Conservation (phyloP, 1,140 invertebrate genomes). For the Elymnias hypermnestra region DNA sequence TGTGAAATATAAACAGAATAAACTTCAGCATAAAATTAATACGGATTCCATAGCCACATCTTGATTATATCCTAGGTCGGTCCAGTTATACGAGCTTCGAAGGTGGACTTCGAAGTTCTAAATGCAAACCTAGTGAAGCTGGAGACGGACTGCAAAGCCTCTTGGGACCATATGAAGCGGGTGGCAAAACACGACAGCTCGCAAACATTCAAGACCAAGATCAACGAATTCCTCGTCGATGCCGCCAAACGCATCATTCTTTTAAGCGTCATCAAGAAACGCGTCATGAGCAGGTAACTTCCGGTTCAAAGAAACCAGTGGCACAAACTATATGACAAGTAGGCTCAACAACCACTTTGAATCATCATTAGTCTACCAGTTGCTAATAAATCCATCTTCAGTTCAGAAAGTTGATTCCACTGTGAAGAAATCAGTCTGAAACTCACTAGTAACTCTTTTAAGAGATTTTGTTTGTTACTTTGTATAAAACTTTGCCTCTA, state of each 20-base stretch:
- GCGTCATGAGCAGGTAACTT: conserved; percentile 93
- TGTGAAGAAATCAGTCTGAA: too few species aligned
- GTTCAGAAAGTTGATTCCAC: too few species aligned
- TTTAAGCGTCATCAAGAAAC: conserved; percentile 91
- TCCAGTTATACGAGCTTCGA: conserved; percentile 93
- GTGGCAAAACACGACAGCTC: conserved; percentile 97
- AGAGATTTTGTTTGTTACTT: not conserved
- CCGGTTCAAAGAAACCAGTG: too few species aligned
- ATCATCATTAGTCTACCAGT: too few species aligned
- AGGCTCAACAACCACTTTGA: too few species aligned
- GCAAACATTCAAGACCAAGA: conserved; percentile 92
- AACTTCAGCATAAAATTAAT: too few species aligned
- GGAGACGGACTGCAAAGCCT: conserved; percentile 97
- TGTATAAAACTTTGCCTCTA: too few species aligned
- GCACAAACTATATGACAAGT: too few species aligned
- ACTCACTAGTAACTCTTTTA: not conserved
- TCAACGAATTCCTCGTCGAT: conserved; percentile 97
- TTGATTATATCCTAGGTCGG: conserved; percentile 89
- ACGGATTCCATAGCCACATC: too few species aligned
- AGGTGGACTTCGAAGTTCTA: conserved; percentile 95
- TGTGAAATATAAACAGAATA: too few species aligned
- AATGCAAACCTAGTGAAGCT: conserved; percentile 90
- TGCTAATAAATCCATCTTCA: too few species aligned
- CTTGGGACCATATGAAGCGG: conserved; percentile 97
- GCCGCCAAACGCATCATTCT: conserved; percentile 98